Base-by-base conservation (phyloP, 2,888 invertebrate genomes). In the Stenodera caucasica region DNA sequence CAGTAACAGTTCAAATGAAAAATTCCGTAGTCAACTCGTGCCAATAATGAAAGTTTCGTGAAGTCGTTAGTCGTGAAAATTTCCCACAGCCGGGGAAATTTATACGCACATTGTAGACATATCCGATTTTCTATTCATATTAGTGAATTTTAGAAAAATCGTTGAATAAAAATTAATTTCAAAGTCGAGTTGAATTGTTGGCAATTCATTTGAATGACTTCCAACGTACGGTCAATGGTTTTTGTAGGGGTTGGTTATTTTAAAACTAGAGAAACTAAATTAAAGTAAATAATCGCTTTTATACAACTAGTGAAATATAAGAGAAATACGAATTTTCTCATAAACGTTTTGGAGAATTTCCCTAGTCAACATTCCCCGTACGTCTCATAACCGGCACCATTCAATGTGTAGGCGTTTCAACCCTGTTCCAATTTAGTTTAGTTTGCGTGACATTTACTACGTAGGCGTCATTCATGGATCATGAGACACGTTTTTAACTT, bases 381-480 rank as follows among this genome's bases (percentile, higher is more conserved):
- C 51, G 32, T 55, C 26, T 53, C 57, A 65, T 61, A 67, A 65
- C 61, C 63, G 65, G 61, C 61, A 65, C 60, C 63, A 63, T 67
- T 67, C 61, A 65, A 33, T 55, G 67, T 56, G 67, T 67, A 62
- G 67, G 67, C 67, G 67, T 57, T 57, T 30, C 65, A 62, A 65
- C 65, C 57, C 60, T 57, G 67, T 64, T 62, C 67, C 54, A 64
- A 59, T 64, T 65, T 40, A 57, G 61, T 62, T 65, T 53, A 53
- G 61, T 45, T 58, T 65, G 61, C 63, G 67, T 60, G 53, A 57
- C 54, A 53, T 57, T 65, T 63, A 60, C 60, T 55, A 58, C 60
- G 67, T 67, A 57, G 67, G 67, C 65, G 67, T 67, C 63, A 67
- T 64, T 67, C 65, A 63, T 63, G 60, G 58, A 57, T 67, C 65